phyloP scores from a whole-genome alignment of 1,140 invertebrate species.

The Bombus sylvicola region DNA sequence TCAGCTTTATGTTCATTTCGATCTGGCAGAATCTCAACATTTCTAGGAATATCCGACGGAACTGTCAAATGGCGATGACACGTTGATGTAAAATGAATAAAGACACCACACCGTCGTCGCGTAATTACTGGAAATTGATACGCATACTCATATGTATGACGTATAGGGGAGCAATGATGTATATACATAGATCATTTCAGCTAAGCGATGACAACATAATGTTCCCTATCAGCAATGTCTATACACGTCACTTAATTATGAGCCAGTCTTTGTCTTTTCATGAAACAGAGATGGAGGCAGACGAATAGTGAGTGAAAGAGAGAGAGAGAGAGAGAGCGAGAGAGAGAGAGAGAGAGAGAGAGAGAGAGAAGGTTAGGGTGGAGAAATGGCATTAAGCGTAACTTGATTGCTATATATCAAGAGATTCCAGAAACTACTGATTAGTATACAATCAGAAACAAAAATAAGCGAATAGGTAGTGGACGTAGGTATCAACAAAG shows the following conservation, averaged over 20 bases:
- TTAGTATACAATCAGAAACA: no score
- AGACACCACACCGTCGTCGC: neutral
- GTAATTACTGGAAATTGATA: slow-evolving; percentile 65
- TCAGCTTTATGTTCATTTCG: neutral
- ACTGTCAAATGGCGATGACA: slow-evolving; percentile 23
- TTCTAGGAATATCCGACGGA: neutral
- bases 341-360: neutral
- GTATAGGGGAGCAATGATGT: slow-evolving; percentile 4
- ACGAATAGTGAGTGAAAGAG: neutral
- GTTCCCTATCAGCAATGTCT: slow-evolving; percentile 25
- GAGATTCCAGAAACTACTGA: neutral
- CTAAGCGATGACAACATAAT: slow-evolving; percentile 42
- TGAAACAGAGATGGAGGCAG: neutral
- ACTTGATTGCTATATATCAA: slow-evolving; percentile 1
- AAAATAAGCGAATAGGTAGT: no score
- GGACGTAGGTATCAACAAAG: no score
- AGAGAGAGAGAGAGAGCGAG: neutral
- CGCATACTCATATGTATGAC: slow-evolving; percentile 8
- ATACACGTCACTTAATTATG: slow-evolving; percentile 50
- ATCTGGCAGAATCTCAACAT: neutral
- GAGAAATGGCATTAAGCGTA: neutral
- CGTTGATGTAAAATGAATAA: slow-evolving; percentile 31
- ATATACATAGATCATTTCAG: slow-evolving; percentile 50
- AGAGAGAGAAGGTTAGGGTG: neutral
- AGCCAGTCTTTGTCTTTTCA: slow-evolving; percentile 30